These are phyloP conservation scores for Barbus barbus DNA, from an alignment of 2,113 vertebrate species.

Conservation along the genomic window DNA sequence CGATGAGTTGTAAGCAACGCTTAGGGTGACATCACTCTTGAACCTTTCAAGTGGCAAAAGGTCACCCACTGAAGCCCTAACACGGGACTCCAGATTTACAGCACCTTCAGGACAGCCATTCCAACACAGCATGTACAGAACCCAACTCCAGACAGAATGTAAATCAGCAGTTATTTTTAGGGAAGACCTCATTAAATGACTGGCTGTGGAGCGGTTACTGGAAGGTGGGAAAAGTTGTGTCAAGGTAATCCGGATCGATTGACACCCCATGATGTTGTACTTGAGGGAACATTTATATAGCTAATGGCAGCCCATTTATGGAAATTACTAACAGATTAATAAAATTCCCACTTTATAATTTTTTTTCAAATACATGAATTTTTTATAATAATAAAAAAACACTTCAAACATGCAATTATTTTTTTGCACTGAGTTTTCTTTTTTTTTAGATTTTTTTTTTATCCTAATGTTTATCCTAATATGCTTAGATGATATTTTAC, in stretches of 20 bases:
- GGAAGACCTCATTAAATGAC: conserved; percentile 42
- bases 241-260: conserved; percentile 37
- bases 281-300: conserved; percentile 3
- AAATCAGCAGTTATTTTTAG: conserved; percentile 59
- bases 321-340: not conserved
- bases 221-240: conserved; percentile 40
- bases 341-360: not conserved
- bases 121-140: conserved; percentile 45
- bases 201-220: conserved; percentile 47
- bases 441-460: too few species aligned
- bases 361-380: too few species aligned
- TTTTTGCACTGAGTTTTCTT: too few species aligned
- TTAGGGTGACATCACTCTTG: conserved; percentile 49
- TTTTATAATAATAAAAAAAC: too few species aligned
- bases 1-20: conserved; percentile 22
- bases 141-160: conserved; percentile 46
- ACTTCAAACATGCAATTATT: not conserved
- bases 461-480: not conserved
- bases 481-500: not conserved
- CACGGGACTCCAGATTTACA: conserved; percentile 64
- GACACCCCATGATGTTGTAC: conserved; percentile 37
- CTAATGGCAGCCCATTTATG: not conserved
- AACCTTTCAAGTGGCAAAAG: conserved; percentile 56
- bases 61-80: conserved; percentile 49
- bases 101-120: conserved; percentile 52